Evolutionary conservation across 2,113 vertebrate species (phyloP).

Genomic region (Manacus vitellinus): DNA sequence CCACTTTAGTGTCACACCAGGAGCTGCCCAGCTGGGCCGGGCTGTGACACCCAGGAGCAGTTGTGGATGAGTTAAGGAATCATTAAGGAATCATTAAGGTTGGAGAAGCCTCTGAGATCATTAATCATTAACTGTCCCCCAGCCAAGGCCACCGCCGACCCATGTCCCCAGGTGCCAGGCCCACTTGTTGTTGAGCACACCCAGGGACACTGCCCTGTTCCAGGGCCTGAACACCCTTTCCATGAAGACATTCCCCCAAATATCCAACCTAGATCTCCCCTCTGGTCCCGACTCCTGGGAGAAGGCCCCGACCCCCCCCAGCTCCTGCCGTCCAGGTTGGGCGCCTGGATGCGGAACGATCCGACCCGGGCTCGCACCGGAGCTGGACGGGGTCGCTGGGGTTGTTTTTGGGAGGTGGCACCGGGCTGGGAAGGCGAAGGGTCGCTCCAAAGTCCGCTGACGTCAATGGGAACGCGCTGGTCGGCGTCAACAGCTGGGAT

Average conservation of each 20-base stretch:
- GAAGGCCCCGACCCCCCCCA: not conserved
- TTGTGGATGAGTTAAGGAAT: not conserved
- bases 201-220: not conserved
- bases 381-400: not conserved
- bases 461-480: accelerated
- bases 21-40: not conserved
- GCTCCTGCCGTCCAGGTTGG: not conserved
- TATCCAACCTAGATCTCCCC: not conserved
- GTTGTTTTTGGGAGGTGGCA: not conserved
- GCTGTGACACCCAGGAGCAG: not conserved
- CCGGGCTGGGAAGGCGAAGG: not conserved
- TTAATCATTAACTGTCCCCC: not conserved
- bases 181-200: not conserved
- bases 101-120: not conserved
- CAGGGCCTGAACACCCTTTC: not conserved
- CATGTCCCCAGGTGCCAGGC: not conserved
- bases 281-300: not conserved
- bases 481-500: not conserved
- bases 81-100: not conserved
- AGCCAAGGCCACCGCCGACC: not conserved
- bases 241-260: not conserved
- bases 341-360: not conserved
- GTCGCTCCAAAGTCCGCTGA: not conserved
- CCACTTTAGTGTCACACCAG: not conserved
- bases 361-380: accelerated